Conservation (phyloP, 30 jellyfish, hydroid and myxozoan genomes). For the Hydra vulgaris region DNA sequence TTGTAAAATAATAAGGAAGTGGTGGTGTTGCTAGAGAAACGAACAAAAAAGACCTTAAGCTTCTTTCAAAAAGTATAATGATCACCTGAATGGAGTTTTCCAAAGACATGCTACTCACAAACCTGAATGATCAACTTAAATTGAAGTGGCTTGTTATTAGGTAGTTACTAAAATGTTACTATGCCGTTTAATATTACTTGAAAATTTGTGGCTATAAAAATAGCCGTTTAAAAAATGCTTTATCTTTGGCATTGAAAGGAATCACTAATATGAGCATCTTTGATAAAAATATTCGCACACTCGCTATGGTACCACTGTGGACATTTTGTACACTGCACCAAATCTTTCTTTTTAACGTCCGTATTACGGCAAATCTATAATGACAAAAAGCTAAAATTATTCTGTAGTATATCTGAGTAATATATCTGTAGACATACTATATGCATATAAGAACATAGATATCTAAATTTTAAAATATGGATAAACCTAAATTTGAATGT, state of each 20-base stretch:
- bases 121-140: no score
- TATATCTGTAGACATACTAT: background rate
- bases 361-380: background rate
- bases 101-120: no score
- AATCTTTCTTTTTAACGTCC: background rate
- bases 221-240: background rate
- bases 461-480: background rate
- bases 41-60: no score
- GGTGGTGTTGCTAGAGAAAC: no score
- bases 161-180: no score
- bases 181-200: background rate
- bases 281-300: background rate
- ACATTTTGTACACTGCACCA: background rate
- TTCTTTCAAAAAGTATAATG: no score
- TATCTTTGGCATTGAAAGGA: background rate
- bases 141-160: no score
- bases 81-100: no score
- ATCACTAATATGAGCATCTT: background rate
- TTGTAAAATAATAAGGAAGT: no score
- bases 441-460: background rate
- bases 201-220: background rate
- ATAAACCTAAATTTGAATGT: background rate
- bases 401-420: background rate
- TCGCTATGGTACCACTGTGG: background rate
- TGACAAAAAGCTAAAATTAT: background rate